Evolutionary conservation across 1,140 invertebrate species (phyloP).

Genomic region (Eupristina koningsbergeri): DNA sequence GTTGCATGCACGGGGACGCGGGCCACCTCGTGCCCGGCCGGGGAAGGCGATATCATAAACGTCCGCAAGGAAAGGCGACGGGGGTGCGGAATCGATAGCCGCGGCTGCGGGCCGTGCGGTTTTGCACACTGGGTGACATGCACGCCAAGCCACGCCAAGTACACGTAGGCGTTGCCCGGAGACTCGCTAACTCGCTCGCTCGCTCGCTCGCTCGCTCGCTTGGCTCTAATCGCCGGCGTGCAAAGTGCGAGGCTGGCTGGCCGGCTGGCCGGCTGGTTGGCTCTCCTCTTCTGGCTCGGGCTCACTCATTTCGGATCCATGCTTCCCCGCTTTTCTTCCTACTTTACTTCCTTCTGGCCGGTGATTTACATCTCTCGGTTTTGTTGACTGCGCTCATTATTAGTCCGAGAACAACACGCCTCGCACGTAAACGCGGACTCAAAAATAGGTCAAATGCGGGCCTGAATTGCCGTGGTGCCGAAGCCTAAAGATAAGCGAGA

Average conservation of each 20-base stretch:
- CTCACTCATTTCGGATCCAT: background rate
- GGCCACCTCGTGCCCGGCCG: background rate
- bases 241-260: too few relatives aligned
- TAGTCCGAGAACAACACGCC: background rate
- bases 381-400: background rate
- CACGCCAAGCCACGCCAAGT: background rate
- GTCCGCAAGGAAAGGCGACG: background rate
- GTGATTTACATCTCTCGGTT: background rate
- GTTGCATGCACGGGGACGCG: constrained; percentile 33
- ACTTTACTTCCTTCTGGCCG: background rate
- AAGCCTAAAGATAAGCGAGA: background rate
- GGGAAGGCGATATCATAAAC: background rate
- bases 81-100: background rate
- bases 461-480: too few relatives aligned
- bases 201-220: background rate
- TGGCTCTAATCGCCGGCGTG: background rate
- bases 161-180: background rate
- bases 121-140: background rate
- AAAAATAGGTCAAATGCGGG: too few relatives aligned
- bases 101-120: constrained; percentile 3
- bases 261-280: too few relatives aligned
- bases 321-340: background rate
- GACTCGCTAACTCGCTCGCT: too few relatives aligned
- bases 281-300: background rate
- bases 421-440: background rate